Base-by-base conservation (phyloP, 2,888 invertebrate genomes). In the Uloborus plumipes region DNA sequence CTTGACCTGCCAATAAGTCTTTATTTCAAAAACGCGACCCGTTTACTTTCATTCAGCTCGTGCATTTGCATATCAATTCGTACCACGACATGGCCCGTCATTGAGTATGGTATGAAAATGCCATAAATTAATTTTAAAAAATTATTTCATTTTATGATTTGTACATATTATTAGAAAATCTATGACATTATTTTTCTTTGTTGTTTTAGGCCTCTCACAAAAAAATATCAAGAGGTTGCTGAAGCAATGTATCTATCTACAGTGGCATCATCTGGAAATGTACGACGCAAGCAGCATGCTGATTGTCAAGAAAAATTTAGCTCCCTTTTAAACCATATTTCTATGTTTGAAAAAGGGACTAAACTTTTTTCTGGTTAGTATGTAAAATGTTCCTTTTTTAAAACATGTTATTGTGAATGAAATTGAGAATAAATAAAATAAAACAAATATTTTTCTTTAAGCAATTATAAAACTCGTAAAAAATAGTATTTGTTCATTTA, bases 261-360 rank as follows among this genome's bases (percentile, higher is more conserved):
- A 20, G 90, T 94, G n/a, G 92, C 94, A 86, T 92, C 93, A 88
- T 92, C 92, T 14, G 93, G 92, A 87, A 90, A 94, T 85, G 88
- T 87, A 22, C 87, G 88, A 55, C 92, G 95, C 86, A 94, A 94
- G 88, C 94, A 93, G 0, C 94, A 95, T 88, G 93, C 93, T 6
- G 93, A 94, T 76, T 90, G 95, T 53, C 94, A 95, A 89, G 95
- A 96, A 86, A 94, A 94, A 88, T 90, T 97, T 3, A 94, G 95
- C 88, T 92, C 93, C 70, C 90, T 95, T 2, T 88, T 90, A 87
- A 88, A 87, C 47, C 89, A 89, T 85, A 88, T 89, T 31, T 87
- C 87, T 71, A 86, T 90, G 70, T 90, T 89, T 88, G 89, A 90
- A 81, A 90, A 89, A 84, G 89, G 89, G 18, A 75, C 89, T 15